Evolutionary conservation across 2,113 vertebrate species (phyloP), one percentile per base, ranked within the genome.

Genomic region (Hippocampus mohnikei): DNA sequence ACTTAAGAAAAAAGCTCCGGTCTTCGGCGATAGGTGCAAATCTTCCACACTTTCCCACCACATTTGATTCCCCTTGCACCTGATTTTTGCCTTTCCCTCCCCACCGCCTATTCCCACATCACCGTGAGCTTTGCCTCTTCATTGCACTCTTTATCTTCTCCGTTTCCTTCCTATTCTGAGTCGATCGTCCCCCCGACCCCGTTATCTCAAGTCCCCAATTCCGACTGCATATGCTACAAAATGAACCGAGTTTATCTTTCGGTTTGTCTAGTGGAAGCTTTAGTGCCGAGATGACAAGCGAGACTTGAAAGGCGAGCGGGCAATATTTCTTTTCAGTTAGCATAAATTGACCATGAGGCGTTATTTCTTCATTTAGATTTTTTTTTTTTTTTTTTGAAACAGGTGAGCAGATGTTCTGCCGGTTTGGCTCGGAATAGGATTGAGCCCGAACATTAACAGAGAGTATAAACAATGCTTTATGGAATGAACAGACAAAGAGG

Each of bases 151-250:
- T 44, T 33, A 27, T 29, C 66, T 69, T 69, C 81, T 71, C n/a
- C 50, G 48, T 40, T 63, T 69, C 16, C 37, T 77, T 55, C 67
- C 25, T 67, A 70, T 63, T 64, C 65, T 65, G 68, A 78, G 74
- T 77, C 71, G 74, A 77, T 33, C 69, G 0, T 69, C 59, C 73
- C 67, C 20, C 37, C 55, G 12, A 68, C 53, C 50, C 58, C 37
- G 70, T 86, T 85, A 88, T 89, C 87, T 74, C 67, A 85, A 67
- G 66, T 64, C 76, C 84, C 66, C 79, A 7, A 85, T 64, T 83
- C 78, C 76, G 23, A 50, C 58, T 76, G 59, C 72, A 41, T 37
- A 23, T 75, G 75, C 56, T 68, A 29, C 18, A 61, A 23, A 63
- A 65, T 69, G 67, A 73, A 73, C 41, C 1, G 33, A 73, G 52